Percentiles rank a stretch among this genome's conserved stretches.
Conservation (phyloP, 2,888 invertebrate genomes). For the Cheilosia impressa region DNA sequence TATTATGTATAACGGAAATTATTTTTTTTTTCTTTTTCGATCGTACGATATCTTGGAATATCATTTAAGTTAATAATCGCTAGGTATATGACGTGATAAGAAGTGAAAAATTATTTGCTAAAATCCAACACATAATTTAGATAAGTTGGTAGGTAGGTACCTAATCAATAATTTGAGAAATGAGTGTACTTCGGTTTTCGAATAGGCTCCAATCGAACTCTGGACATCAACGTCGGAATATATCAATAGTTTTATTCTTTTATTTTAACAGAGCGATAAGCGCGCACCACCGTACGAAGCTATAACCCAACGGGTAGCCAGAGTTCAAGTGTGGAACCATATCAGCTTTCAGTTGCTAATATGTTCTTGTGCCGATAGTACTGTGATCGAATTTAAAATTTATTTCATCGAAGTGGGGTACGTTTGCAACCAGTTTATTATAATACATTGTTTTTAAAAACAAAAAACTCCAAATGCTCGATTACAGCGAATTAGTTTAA, state of each 20-base stretch:
- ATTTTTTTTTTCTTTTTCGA: not conserved
- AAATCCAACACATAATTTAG: slow-evolving; percentile 20
- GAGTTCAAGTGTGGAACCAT: slow-evolving; percentile 31
- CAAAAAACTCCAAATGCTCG: no score
- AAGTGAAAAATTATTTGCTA: slow-evolving; percentile 10
- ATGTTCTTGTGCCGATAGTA: slow-evolving; percentile 28
- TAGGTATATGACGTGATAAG: not conserved
- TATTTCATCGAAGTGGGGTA: slow-evolving; percentile 14
- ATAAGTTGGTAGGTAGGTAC: not conserved
- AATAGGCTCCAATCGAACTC: slow-evolving; percentile 29
- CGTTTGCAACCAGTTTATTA: not conserved
- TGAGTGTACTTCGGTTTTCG: slow-evolving; percentile 5
- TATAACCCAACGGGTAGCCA: slow-evolving; percentile 9
- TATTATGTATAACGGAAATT: slow-evolving; percentile 18
- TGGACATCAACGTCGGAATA: slow-evolving; percentile 23
- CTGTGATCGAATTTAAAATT: not conserved
- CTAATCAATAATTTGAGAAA: slow-evolving; percentile 31
- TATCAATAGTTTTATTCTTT: slow-evolving; percentile 15
- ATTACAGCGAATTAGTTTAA: not conserved
- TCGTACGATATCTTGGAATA: no score
- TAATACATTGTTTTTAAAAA: no score
- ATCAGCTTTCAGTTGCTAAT: slow-evolving; percentile 38
- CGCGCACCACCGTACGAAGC: not conserved
- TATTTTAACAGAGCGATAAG: slow-evolving; percentile 31
- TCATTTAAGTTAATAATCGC: not conserved